These are phyloP conservation scores for Agapornis roseicollis DNA, from an alignment of 2,113 vertebrate species.

Conservation along the genomic window DNA sequence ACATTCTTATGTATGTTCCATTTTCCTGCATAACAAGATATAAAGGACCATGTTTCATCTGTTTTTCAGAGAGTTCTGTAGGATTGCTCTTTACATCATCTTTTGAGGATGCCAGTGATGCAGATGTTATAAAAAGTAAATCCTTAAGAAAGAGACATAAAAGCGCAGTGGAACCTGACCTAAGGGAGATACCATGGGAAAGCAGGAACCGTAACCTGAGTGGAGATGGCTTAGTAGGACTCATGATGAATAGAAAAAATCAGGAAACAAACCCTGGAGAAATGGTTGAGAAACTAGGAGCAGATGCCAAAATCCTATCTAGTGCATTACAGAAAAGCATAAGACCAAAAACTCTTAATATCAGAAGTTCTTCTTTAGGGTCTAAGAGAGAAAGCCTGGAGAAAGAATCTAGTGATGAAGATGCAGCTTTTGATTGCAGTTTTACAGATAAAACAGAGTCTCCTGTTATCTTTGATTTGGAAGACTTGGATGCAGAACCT, in stretches of 20 bases:
- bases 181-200: conserved; percentile 75
- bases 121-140: conserved; percentile 70
- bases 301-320: conserved; percentile 80
- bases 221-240: conserved; percentile 76
- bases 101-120: conserved; percentile 76
- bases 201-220: conserved; percentile 75
- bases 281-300: conserved; percentile 78
- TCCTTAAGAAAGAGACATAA: conserved; percentile 79
- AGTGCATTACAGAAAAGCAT: conserved; percentile 76
- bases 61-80: conserved; percentile 76
- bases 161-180: conserved; percentile 78
- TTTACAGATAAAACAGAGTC: conserved; percentile 77
- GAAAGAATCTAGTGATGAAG: conserved; percentile 84
- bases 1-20: background rate
- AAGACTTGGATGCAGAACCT: conserved; percentile 80
- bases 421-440: conserved; percentile 72
- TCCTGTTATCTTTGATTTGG: conserved; percentile 90
- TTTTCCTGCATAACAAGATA: conserved; percentile 4
- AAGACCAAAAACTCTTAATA: conserved; percentile 85
- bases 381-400: conserved; percentile 72
- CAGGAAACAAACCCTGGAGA: conserved; percentile 70
- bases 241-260: conserved; percentile 76
- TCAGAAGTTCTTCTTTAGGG: conserved; percentile 73
- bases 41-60: background rate
- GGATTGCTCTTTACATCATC: conserved; percentile 84